Evolutionary conservation across 2,888 invertebrate genomes (phyloP), one percentile per base, ranked within the genome.

Genomic region (Cantharis nigra): DNA sequence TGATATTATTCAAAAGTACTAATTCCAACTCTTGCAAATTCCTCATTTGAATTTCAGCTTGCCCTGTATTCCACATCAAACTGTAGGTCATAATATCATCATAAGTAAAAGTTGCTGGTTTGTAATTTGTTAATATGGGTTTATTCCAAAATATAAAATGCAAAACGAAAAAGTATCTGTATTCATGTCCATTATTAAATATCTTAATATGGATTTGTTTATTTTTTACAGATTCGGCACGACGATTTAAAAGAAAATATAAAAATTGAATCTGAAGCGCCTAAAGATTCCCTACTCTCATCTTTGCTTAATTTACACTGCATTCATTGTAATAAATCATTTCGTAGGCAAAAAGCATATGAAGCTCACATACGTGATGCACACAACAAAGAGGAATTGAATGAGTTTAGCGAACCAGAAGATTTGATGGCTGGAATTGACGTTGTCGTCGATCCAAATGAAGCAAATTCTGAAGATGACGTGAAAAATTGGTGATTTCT

Each of bases 341-440:
- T 93, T 83, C 89, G 92, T 77, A 91, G 92, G 72, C 92, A 92
- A 85, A 93, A 91, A 84, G 91, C 92, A 2, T 92, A 90, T 80
- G 93, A 93, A 78, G 89, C 90, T 0, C 93, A 93, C 83, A 89
- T 92, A 81, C 90, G 91, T 79, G 91, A 92, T 65, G 90, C 89
- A 1, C 93, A 93, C 84, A 89, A 86, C 30, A 89, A 89, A 82
- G 86, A 87, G 33, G 87, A 87, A 75, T 91, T 93, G 84, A 92
- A 92, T 80, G 96, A 96, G 87, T 96, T 96, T 86, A 95, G 95
- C 81, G 96, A 96, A 83, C 93, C 95, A 0, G 96, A 96, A 86
- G 96, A 96, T 87, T 91, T 96, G 87, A 94, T 96, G 92, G 96
- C 94, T 84, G 96, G 96, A 69, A 95, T 96, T 83, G 91, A 95